phyloP scores from a whole-genome alignment of 1,140 invertebrate genomes.

The Pachypeltis micranthus region DNA sequence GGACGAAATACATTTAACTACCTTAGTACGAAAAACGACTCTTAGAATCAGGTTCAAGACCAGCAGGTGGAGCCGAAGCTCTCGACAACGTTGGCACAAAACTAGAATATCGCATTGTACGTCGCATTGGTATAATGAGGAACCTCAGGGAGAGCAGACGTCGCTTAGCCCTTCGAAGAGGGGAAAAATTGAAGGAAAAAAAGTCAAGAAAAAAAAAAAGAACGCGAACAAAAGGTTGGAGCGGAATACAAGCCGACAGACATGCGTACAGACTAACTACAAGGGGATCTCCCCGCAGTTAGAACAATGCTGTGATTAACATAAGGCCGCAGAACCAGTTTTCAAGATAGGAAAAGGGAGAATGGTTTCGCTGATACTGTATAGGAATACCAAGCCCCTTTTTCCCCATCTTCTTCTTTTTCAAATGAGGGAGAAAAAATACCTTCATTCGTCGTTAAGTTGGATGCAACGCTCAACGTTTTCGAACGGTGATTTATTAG shows the following conservation, averaged over 20 bases:
- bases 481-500: too few species aligned
- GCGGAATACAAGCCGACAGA: constrained; percentile 5
- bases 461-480: too few species aligned
- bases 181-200: not conserved
- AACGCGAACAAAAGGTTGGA: constrained; percentile 5
- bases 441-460: too few species aligned
- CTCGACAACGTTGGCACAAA: too few species aligned
- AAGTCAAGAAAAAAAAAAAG: too few species aligned
- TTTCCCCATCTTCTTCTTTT: not conserved
- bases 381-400: not conserved
- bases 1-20: too few species aligned
- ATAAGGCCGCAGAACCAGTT: constrained; percentile 4
- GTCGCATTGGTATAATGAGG: too few species aligned
- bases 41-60: too few species aligned
- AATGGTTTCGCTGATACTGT: constrained; percentile 5
- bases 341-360: constrained; percentile 8
- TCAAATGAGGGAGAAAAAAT: not conserved
- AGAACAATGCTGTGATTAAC: constrained; percentile 9
- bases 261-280: constrained; percentile 9
- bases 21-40: too few species aligned
- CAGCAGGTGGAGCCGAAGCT: too few species aligned
- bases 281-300: constrained; percentile 4
- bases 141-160: too few species aligned
- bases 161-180: not conserved
- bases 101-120: too few species aligned